Evolutionary conservation across 2,797 vertebrate genomes (phyloP).

Genomic region (Cuculus canorus): DNA sequence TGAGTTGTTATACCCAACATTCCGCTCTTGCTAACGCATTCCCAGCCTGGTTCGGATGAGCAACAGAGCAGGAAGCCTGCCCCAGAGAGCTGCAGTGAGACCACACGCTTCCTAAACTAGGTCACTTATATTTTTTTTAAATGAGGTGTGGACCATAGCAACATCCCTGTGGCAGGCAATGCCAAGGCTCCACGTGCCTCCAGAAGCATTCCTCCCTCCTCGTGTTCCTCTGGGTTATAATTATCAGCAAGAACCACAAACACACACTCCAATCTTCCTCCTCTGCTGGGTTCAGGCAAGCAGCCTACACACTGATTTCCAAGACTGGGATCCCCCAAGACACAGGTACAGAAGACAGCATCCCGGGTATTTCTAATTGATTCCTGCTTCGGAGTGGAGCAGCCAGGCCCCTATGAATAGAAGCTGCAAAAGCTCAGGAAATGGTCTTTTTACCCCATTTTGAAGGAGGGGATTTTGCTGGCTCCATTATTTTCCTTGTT

Average conservation of each 20-base stretch:
- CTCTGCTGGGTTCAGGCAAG: not conserved
- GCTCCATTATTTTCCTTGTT: not conserved
- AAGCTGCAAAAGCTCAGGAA: not conserved
- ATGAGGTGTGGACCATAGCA: not conserved
- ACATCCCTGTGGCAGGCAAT: not conserved
- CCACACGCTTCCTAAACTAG: not conserved
- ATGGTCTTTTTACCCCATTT: not conserved
- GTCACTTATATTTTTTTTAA: not conserved
- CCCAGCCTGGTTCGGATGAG: accelerated
- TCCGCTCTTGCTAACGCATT: not conserved
- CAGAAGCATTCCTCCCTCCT: not conserved
- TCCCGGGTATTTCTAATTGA: not conserved
- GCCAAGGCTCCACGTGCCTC: not conserved
- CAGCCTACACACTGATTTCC: not conserved
- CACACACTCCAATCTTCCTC: not conserved
- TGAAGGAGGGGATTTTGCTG: not conserved
- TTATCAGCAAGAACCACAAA: not conserved
- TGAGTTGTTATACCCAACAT: not conserved
- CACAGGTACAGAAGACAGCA: not conserved
- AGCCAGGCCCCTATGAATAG: not conserved
- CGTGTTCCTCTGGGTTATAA: not conserved
- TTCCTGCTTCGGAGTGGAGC: not conserved
- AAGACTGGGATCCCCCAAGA: not conserved
- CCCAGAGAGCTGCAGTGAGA: not conserved
- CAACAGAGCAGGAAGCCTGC: accelerated